A percentile compares a stretch with the other conserved stretches of the same genome.
phyloP scores from a whole-genome alignment of 53 echinoderm and acorn worm genomes.

The Crossaster papposus region DNA sequence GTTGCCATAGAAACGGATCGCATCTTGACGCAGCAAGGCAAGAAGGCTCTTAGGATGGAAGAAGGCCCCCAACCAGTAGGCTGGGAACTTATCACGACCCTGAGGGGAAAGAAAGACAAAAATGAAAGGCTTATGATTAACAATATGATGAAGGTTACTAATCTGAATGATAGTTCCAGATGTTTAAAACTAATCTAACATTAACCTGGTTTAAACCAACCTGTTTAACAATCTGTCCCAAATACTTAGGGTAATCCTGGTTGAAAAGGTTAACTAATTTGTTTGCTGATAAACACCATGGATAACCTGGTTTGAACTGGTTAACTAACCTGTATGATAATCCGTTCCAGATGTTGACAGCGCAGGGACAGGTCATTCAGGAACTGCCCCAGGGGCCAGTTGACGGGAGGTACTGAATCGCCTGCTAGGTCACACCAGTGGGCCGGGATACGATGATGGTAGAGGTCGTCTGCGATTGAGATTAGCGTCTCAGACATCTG shows the following conservation, averaged over 20 bases:
- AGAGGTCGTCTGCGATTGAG: slow-evolving; percentile 87
- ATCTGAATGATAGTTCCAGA: too few species aligned
- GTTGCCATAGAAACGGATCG: slow-evolving; percentile 72
- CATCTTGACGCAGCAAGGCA: slow-evolving; percentile 89
- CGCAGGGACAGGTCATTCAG: slow-evolving; percentile 77
- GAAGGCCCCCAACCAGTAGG: slow-evolving; percentile 98
- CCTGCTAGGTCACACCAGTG: slow-evolving; percentile 86
- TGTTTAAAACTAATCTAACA: too few species aligned
- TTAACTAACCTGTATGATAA: slow-evolving; percentile 87
- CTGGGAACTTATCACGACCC: slow-evolving; percentile 97
- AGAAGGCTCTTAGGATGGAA: slow-evolving; percentile 88
- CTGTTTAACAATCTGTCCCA: too few species aligned
- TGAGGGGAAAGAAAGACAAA: slow-evolving; percentile 9
- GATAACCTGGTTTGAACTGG: neutral
- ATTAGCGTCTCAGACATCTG: slow-evolving; percentile 91
- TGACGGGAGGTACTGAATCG: slow-evolving; percentile 88
- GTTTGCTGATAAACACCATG: too few species aligned
- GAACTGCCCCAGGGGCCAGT: slow-evolving; percentile 90
- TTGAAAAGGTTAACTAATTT: neutral
- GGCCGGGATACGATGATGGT: slow-evolving; percentile 87
- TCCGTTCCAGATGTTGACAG: slow-evolving; percentile 97
- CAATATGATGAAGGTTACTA: neutral
- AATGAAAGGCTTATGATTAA: neutral
- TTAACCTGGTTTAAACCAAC: too few species aligned
- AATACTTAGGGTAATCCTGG: neutral